Evolutionary conservation across 2,797 vertebrate species (phyloP).

Genomic region (Okamejei kenojei): DNA sequence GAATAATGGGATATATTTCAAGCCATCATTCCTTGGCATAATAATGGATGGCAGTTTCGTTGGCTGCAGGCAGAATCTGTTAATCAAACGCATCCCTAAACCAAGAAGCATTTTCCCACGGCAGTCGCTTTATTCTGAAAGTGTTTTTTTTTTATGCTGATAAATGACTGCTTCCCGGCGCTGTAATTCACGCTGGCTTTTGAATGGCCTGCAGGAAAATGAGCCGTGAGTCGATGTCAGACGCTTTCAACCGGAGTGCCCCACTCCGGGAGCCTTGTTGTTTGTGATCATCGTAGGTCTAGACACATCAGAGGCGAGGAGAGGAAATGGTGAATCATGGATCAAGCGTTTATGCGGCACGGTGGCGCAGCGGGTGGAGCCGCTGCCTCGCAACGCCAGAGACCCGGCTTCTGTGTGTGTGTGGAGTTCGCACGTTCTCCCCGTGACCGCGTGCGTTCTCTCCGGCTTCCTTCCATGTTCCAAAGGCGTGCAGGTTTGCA

Average conservation of each 20-base stretch:
- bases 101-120: slow-evolving; percentile 6
- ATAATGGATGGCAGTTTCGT: slow-evolving; percentile 21
- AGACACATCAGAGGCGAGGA: not conserved
- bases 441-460: no score
- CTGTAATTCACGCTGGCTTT: slow-evolving; percentile 30
- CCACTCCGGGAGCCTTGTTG: no score
- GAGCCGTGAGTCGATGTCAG: not conserved
- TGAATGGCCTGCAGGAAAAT: not conserved
- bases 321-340: not conserved
- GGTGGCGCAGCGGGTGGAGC: no score
- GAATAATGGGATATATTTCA: slow-evolving; percentile 18
- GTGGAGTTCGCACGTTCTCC: no score
- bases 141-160: slow-evolving; percentile 16
- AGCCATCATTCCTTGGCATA: slow-evolving; percentile 33
- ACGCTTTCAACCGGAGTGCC: not conserved
- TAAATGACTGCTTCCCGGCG: not conserved
- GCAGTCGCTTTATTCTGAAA: slow-evolving; percentile 25
- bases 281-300: not conserved
- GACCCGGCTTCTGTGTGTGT: no score
- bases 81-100: slow-evolving; percentile 23
- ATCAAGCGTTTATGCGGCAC: not conserved
- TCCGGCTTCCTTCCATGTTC: no score
- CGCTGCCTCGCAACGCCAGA: not conserved
- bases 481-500: no score
- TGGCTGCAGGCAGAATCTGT: slow-evolving; percentile 26